Evolutionary conservation across 2,888 invertebrate species (phyloP).

Genomic region (Himalopsyche japonica): DNA sequence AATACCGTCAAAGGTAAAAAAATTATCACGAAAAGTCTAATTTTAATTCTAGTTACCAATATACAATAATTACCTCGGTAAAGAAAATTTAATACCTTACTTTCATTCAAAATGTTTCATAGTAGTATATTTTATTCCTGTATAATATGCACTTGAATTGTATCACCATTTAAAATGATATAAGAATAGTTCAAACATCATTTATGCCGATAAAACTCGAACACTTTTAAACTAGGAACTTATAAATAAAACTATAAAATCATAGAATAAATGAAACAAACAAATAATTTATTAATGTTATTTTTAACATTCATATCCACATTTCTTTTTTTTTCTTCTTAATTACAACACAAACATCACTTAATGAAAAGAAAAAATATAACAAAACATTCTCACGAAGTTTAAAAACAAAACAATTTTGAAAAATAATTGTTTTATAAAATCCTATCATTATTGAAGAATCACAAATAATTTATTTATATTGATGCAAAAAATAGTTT

Average conservation of each 20-base stretch:
- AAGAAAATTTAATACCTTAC: not conserved
- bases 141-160: no score
- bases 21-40: constrained; percentile 25
- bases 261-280: constrained; percentile 6
- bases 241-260: not conserved
- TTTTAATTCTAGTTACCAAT: constrained; percentile 21
- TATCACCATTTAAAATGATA: no score
- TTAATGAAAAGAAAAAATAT: constrained; percentile 13
- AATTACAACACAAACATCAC: constrained; percentile 3
- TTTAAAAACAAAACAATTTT: constrained; percentile 16
- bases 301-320: not conserved
- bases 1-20: constrained; percentile 16
- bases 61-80: constrained; percentile 23
- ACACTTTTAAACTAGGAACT: not conserved
- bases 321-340: not conserved
- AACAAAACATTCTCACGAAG: constrained; percentile 12
- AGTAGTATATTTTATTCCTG: not conserved
- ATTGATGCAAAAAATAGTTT: constrained; percentile 20
- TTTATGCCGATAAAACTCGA: not conserved
- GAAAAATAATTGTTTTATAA: constrained; percentile 13
- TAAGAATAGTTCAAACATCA: no score
- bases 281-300: not conserved
- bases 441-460: constrained; percentile 8
- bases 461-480: constrained; percentile 28
- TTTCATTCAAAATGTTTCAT: not conserved